phyloP scores from a whole-genome alignment of 2,888 invertebrate species.

The Allygus modestus region DNA sequence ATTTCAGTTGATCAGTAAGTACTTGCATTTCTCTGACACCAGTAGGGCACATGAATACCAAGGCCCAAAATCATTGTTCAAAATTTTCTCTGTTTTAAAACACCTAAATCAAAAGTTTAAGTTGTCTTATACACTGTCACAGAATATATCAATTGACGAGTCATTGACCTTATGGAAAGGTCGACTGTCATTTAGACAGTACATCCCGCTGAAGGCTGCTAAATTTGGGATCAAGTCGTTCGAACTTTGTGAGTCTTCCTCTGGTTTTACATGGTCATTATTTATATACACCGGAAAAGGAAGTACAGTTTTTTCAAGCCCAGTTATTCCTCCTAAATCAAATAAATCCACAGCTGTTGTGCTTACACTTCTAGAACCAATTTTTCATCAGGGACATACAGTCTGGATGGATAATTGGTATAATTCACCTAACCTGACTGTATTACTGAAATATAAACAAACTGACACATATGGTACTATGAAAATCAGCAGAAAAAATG shows the following conservation, averaged over 20 bases:
- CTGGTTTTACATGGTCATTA: conserved; percentile 3
- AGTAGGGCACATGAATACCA: not conserved
- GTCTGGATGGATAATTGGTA: too few relatives aligned
- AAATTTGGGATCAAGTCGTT: conserved; percentile 35
- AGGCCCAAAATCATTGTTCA: not conserved
- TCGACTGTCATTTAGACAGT: too few relatives aligned
- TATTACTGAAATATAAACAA: not conserved
- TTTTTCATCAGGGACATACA: not conserved
- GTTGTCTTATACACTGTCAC: not conserved
- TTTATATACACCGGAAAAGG: not conserved
- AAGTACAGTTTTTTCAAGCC: not conserved
- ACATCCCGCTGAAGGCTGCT: conserved; percentile 3
- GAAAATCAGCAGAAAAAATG: not conserved
- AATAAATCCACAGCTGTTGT: conserved; percentile 1
- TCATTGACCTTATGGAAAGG: not conserved
- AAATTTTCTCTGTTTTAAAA: not conserved
- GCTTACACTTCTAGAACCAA: not conserved
- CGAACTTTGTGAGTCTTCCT: conserved; percentile 21
- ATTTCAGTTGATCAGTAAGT: not conserved
- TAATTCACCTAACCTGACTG: not conserved
- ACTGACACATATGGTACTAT: not conserved
- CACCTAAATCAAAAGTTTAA: conserved; percentile 7
- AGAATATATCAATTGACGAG: conserved; percentile 23
- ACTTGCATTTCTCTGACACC: conserved; percentile 4
- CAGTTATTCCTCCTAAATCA: not conserved